phyloP scores from a whole-genome alignment of 2,113 vertebrate genomes.

The Lepisosteus osseus region DNA sequence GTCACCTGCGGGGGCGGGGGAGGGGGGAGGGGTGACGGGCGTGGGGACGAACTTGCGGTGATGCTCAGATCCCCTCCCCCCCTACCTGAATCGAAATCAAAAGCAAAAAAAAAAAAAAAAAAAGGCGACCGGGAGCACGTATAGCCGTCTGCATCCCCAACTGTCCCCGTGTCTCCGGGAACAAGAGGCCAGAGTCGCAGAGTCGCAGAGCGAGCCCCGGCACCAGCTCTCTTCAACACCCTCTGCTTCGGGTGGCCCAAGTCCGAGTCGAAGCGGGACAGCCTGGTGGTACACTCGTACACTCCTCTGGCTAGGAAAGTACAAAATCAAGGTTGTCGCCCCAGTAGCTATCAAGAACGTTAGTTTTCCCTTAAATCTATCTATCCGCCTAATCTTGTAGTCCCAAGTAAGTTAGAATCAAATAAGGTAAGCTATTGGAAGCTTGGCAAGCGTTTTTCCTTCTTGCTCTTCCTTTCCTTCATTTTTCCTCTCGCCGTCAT shows the following conservation, averaged over 20 bases:
- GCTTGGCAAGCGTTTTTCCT: constrained; percentile 24
- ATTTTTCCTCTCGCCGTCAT: constrained; percentile 2
- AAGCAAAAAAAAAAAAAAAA: too few species aligned
- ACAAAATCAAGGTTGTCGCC: constrained; percentile 38
- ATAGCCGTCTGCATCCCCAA: constrained; percentile 24
- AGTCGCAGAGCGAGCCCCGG: constrained; percentile 5
- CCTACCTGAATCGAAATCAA: not conserved
- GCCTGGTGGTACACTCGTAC: constrained; percentile 20
- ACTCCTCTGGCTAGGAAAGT: constrained; percentile 24
- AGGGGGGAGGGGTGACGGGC: constrained; percentile 14
- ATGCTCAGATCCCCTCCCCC: constrained; percentile 15
- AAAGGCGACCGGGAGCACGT: too few species aligned
- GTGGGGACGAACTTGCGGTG: constrained; percentile 1
- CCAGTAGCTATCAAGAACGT: constrained; percentile 58
- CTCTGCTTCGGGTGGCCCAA: constrained; percentile 16
- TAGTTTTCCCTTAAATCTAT: constrained; percentile 40
- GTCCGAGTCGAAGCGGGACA: constrained; percentile 26
- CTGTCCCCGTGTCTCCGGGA: constrained; percentile 44
- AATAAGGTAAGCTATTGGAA: constrained; percentile 54
- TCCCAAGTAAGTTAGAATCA: constrained; percentile 47
- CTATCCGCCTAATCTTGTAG: constrained; percentile 34
- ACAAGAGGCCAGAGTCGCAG: not conserved
- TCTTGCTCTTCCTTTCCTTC: constrained; percentile 34
- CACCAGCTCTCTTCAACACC: constrained; percentile 20
- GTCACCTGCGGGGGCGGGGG: constrained; percentile 15